These are phyloP conservation scores for Microctenopoma stevenorrisi DNA, from an alignment of 2,797 vertebrate genomes.

Conservation along the genomic window DNA sequence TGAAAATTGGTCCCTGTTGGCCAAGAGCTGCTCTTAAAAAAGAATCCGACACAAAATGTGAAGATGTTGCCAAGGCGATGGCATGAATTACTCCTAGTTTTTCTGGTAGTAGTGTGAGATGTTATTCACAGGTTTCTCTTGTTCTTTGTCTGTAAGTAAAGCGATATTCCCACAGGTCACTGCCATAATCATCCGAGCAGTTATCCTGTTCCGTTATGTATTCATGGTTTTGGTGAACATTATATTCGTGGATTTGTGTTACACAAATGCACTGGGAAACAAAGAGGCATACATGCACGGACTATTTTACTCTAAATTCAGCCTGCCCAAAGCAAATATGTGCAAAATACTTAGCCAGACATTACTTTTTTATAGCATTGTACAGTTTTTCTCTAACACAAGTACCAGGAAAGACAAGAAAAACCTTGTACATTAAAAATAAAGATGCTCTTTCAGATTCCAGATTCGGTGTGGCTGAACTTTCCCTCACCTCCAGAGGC, in stretches of 20 bases:
- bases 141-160: slow-evolving; percentile 48
- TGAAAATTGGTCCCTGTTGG: slow-evolving; percentile 52
- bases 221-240: slow-evolving; percentile 30
- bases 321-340: slow-evolving; percentile 5
- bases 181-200: slow-evolving; percentile 22
- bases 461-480: slow-evolving; percentile 73
- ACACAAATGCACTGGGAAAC: slow-evolving; percentile 31
- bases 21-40: slow-evolving; percentile 25
- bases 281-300: slow-evolving; percentile 9
- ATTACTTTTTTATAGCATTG: background rate
- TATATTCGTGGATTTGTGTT: slow-evolving; percentile 28
- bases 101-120: slow-evolving; percentile 39
- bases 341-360: slow-evolving; percentile 1
- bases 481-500: slow-evolving; percentile 69
- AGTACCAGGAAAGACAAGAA: background rate
- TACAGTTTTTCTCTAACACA: background rate
- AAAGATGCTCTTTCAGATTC: slow-evolving; percentile 57
- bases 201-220: slow-evolving; percentile 38
- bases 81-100: slow-evolving; percentile 44
- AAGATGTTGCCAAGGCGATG: slow-evolving; percentile 50
- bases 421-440: slow-evolving; percentile 32
- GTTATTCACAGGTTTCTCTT: slow-evolving; percentile 41
- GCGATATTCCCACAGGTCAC: slow-evolving; percentile 47
- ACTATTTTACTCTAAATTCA: slow-evolving; percentile 11
- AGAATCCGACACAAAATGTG: slow-evolving; percentile 8